phyloP scores from a whole-genome alignment of 2,113 vertebrate species.

The Girardinichthys multiradiatus region DNA sequence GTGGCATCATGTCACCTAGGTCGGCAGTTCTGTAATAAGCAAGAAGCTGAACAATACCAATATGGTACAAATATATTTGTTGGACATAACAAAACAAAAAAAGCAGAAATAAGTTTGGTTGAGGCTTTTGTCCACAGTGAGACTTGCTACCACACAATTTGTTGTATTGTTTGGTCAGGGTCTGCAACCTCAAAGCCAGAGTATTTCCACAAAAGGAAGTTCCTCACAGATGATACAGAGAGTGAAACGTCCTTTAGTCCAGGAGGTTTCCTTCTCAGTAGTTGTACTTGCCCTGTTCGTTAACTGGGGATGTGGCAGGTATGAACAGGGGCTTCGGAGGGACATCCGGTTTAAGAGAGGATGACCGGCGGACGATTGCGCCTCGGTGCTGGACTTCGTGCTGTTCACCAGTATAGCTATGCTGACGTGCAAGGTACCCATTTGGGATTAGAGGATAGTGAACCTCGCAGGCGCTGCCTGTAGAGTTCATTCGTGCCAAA shows the following conservation, averaged over 20 bases:
- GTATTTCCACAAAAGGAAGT: constrained; percentile 38
- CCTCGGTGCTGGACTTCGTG: constrained; percentile 78
- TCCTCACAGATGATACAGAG: constrained; percentile 38
- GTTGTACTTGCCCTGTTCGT: constrained; percentile 83
- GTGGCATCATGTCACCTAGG: constrained; percentile 67
- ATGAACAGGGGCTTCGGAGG: constrained; percentile 83
- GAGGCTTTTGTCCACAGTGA: constrained; percentile 74
- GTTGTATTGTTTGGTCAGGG: constrained; percentile 31
- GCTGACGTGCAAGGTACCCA: constrained; percentile 81
- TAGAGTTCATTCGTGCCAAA: constrained; percentile 85
- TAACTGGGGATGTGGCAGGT: constrained; percentile 84
- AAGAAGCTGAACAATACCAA: constrained; percentile 85
- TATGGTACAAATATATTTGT: constrained; percentile 86
- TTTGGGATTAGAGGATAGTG: constrained; percentile 80
- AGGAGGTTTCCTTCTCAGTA: constrained; percentile 76
- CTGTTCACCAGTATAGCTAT: constrained; percentile 82
- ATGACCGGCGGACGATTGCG: constrained; percentile 79
- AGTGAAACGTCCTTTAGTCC: constrained; percentile 48
- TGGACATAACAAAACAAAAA: constrained; percentile 65
- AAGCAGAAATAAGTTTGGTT: constrained; percentile 68
- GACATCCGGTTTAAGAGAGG: constrained; percentile 84
- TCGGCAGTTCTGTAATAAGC: constrained; percentile 76
- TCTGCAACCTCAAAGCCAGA: constrained; percentile 52
- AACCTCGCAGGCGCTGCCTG: constrained; percentile 81
- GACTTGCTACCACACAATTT: constrained; percentile 54